Conservation (phyloP, 2,888 invertebrate genomes). For the Metallyticus violacea region DNA sequence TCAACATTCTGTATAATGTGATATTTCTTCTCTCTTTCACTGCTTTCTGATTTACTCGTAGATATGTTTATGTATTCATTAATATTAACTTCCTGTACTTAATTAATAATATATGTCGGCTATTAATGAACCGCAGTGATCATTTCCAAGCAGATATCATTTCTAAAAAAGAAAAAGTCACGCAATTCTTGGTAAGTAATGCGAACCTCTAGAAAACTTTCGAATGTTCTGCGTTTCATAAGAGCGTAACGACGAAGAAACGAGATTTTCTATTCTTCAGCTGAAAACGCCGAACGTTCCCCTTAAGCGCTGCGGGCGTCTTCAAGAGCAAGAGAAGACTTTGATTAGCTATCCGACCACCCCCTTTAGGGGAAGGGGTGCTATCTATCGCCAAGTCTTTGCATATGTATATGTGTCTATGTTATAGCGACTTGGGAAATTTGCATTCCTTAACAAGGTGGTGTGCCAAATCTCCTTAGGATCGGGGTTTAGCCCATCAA, state of each 20-base stretch:
- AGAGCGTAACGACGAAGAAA: background rate
- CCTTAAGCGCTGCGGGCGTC: background rate
- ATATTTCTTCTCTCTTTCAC: too few species aligned
- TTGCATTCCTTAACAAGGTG: conserved; percentile 30
- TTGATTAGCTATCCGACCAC: background rate
- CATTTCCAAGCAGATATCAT: too few species aligned
- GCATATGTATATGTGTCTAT: conserved; percentile 27
- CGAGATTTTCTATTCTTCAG: background rate
- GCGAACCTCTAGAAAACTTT: too few species aligned
- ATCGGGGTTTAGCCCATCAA: conserved; percentile 1
- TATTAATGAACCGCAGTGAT: too few species aligned
- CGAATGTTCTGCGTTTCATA: too few species aligned
- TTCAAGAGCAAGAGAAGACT: background rate
- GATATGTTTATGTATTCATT: too few species aligned
- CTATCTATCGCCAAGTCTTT: conserved; percentile 22
- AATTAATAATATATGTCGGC: too few species aligned
- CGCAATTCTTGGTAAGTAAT: too few species aligned
- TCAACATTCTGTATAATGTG: too few species aligned
- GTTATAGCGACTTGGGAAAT: conserved; percentile 2
- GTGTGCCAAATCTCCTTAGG: conserved; percentile 28
- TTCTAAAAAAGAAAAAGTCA: too few species aligned
- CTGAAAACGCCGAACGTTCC: background rate
- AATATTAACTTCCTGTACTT: too few species aligned
- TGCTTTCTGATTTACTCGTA: too few species aligned
- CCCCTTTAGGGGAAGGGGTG: background rate